These are phyloP conservation scores for Synergus laeviventris DNA, from an alignment of 2,888 invertebrate genomes.

Conservation along the genomic window DNA sequence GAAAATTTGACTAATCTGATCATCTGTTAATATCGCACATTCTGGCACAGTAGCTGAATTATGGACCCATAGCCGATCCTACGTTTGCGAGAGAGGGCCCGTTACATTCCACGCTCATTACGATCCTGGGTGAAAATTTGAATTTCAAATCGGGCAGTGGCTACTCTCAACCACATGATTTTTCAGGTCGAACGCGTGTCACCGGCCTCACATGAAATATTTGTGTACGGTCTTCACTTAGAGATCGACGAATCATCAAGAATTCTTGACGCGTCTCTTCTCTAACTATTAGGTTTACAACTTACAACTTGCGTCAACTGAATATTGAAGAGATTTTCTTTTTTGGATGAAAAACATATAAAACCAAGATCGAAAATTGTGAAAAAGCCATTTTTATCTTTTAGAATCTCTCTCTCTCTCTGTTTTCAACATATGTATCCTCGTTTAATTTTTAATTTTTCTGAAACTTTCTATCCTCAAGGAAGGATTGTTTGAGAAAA, in stretches of 20 bases:
- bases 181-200: constrained; percentile 58
- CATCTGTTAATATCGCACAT: constrained; percentile 55
- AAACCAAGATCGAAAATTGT: not conserved
- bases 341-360: constrained; percentile 2
- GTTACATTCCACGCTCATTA: constrained; percentile 72
- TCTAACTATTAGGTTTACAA: constrained; percentile 46
- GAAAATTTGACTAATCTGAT: not conserved
- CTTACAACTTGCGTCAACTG: constrained; percentile 41
- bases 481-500: not conserved
- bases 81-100: constrained; percentile 54
- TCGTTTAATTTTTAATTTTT: not conserved
- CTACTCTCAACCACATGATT: constrained; percentile 50
- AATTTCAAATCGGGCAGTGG: constrained; percentile 65
- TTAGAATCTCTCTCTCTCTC: not conserved
- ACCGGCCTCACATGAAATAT: constrained; percentile 5
- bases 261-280: constrained; percentile 49
- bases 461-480: not conserved
- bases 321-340: constrained; percentile 41
- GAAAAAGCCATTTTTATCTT: not conserved
- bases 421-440: not conserved
- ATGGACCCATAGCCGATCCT: constrained; percentile 49
- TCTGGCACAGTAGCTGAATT: constrained; percentile 58
- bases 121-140: constrained; percentile 65
- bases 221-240: not conserved
- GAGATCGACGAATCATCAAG: constrained; percentile 42